Evolutionary conservation across 2,888 invertebrate genomes (phyloP).

Genomic region (Scaptomyza caliginosa): DNA sequence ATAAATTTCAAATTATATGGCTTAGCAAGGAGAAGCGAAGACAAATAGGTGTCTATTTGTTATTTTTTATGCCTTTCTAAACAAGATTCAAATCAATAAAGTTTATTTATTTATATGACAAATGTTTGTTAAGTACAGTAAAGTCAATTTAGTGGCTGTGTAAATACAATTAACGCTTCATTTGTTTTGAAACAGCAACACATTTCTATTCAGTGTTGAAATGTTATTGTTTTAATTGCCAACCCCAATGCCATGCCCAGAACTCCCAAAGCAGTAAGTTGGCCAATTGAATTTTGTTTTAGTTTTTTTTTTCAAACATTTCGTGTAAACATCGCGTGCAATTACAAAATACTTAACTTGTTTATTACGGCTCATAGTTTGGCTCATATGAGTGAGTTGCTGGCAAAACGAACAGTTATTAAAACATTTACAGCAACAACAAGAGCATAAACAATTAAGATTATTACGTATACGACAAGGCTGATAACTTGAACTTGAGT

Average conservation of each 20-base stretch:
- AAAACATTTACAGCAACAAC: slow-evolving; percentile 48
- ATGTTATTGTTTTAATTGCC: slow-evolving; percentile 52
- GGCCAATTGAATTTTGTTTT: slow-evolving; percentile 47
- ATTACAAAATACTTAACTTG: slow-evolving; percentile 58
- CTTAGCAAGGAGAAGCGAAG: no score
- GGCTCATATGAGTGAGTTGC: slow-evolving; percentile 7
- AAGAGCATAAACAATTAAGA: slow-evolving; percentile 57
- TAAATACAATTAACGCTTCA: slow-evolving; percentile 66
- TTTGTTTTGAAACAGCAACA: slow-evolving; percentile 54
- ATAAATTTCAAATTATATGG: no score
- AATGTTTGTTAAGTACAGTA: no score
- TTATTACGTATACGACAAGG: slow-evolving; percentile 19
- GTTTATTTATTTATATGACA: no score
- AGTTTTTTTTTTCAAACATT: slow-evolving; percentile 41
- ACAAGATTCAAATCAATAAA: no score
- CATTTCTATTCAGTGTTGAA: slow-evolving; percentile 59
- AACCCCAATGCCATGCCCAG: no score
- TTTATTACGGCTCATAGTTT: slow-evolving; percentile 21
- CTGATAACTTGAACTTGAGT: slow-evolving; percentile 7
- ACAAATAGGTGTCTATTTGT: no score
- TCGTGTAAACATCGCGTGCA: slow-evolving; percentile 78
- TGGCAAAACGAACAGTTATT: slow-evolving; percentile 72
- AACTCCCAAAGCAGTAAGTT: slow-evolving; percentile 10
- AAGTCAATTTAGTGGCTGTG: no score
- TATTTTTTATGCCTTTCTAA: no score